phyloP scores from a whole-genome alignment of 2,113 vertebrate genomes.

The Hirundichthys speculiger region DNA sequence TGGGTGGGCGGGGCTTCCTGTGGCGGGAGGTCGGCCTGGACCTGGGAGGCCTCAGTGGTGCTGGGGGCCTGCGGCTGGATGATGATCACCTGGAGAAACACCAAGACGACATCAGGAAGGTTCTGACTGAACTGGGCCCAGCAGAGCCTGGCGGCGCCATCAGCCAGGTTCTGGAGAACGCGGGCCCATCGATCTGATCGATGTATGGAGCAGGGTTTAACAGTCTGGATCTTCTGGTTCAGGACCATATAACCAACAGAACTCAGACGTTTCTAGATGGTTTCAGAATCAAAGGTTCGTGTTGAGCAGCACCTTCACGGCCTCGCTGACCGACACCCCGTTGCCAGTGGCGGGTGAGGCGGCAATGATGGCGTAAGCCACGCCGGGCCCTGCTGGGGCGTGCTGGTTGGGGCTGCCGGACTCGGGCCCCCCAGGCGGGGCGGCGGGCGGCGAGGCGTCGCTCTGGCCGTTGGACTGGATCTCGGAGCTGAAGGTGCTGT shows the following conservation, averaged over 20 bases:
- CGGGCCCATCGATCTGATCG: too few species aligned
- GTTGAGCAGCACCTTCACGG: slow-evolving; percentile 83
- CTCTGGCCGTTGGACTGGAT: slow-evolving; percentile 77
- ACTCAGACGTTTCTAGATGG: too few species aligned
- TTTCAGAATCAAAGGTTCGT: too few species aligned
- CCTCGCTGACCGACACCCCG: slow-evolving; percentile 84
- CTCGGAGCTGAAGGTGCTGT: slow-evolving; percentile 90
- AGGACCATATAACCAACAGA: too few species aligned
- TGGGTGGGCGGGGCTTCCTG: slow-evolving; percentile 82
- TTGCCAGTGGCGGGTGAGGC: slow-evolving; percentile 83
- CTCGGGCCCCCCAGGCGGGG: slow-evolving; percentile 43
- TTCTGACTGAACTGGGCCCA: too few species aligned
- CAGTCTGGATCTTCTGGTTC: too few species aligned
- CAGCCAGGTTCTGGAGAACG: too few species aligned
- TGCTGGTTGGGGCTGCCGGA: slow-evolving; percentile 39
- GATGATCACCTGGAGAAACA: slow-evolving; percentile 88
- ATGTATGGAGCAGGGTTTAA: too few species aligned
- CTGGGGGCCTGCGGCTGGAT: slow-evolving; percentile 91
- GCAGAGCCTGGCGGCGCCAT: too few species aligned
- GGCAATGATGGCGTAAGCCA: slow-evolving; percentile 96
- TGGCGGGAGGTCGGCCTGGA: slow-evolving; percentile 79
- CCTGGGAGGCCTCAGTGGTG: slow-evolving; percentile 78
- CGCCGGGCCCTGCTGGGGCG: slow-evolving; percentile 78
- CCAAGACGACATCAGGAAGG: too few species aligned
- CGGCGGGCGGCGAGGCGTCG: slow-evolving; percentile 18